These are phyloP conservation scores for Nannospalax galili DNA, from an alignment of 2,113 vertebrate genomes.

Conservation along the genomic window DNA sequence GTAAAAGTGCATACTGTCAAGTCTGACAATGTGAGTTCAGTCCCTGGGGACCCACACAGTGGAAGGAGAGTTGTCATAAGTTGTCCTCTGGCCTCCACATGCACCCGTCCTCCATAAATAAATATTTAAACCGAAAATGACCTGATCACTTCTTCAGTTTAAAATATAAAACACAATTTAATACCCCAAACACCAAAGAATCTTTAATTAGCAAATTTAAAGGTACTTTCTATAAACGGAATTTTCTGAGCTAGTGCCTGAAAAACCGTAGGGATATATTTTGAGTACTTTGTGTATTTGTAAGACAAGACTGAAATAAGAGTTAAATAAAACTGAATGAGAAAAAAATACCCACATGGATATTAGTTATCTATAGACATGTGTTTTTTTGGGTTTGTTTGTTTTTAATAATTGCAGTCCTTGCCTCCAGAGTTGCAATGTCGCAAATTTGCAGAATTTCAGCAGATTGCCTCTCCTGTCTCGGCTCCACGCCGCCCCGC, in stretches of 20 bases:
- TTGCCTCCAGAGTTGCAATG: background rate
- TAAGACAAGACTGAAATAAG: conserved; percentile 27
- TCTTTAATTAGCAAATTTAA: conserved; percentile 15
- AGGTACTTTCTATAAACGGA: background rate
- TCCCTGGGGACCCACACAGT: background rate
- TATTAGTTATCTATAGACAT: background rate
- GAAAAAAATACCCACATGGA: background rate
- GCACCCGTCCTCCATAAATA: too few species aligned
- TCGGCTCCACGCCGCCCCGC: background rate
- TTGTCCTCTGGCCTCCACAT: background rate
- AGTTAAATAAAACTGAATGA: background rate
- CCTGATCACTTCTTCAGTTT: conserved; percentile 31
- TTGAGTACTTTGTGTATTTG: background rate
- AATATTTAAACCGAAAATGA: background rate
- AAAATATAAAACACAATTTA: conserved; percentile 51
- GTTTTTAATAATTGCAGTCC: background rate
- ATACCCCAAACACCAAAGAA: background rate
- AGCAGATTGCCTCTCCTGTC: too few species aligned
- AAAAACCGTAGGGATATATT: background rate
- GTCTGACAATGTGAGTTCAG: background rate
- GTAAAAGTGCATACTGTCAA: background rate
- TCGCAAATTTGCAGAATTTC: background rate
- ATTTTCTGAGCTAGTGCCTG: background rate
- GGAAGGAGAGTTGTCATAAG: background rate
- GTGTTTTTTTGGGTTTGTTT: background rate